phyloP scores from a whole-genome alignment of 2,888 invertebrate genomes.

The Cryptocephalus primarius region DNA sequence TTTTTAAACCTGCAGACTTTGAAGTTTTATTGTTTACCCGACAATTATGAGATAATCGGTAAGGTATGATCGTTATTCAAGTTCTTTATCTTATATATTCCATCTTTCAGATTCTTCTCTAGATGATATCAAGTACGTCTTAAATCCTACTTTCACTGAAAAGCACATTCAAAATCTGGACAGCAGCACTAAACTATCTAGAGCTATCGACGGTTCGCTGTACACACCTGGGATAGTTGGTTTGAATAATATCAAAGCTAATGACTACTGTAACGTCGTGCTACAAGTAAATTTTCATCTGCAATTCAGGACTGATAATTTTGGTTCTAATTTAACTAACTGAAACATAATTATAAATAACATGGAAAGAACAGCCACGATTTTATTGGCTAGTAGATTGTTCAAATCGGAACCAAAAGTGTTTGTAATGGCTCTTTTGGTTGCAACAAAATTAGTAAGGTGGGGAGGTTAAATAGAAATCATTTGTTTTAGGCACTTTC shows the following conservation, averaged over 20 bases:
- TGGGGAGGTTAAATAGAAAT: too few species aligned
- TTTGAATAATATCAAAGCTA: conserved; percentile 98
- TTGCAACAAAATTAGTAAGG: too few species aligned
- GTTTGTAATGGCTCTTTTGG: too few species aligned
- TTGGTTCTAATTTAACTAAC: too few species aligned
- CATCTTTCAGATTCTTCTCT: conserved; percentile 72
- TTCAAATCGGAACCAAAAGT: too few species aligned
- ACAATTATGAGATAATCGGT: conserved; percentile 98
- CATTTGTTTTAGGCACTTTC: conserved; percentile 64
- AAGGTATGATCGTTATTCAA: conserved; percentile 25
- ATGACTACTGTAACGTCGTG: conserved; percentile 99
- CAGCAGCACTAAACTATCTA: conserved; percentile 67
- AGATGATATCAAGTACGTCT: conserved; percentile 96
- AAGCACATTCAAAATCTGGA: conserved; percentile 78
- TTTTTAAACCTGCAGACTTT: conserved; percentile 93
- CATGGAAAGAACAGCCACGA: too few species aligned
- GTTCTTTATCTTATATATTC: not conserved
- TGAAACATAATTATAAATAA: too few species aligned
- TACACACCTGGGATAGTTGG: conserved; percentile 98
- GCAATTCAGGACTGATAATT: too few species aligned
- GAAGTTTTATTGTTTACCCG: conserved; percentile 97
- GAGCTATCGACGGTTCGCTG: conserved; percentile 93
- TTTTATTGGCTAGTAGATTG: too few species aligned
- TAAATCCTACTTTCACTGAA: conserved; percentile 90
- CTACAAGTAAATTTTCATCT: conserved; percentile 55